Conservation (phyloP, 2,888 invertebrate genomes). For the Mylabris sibirica region DNA sequence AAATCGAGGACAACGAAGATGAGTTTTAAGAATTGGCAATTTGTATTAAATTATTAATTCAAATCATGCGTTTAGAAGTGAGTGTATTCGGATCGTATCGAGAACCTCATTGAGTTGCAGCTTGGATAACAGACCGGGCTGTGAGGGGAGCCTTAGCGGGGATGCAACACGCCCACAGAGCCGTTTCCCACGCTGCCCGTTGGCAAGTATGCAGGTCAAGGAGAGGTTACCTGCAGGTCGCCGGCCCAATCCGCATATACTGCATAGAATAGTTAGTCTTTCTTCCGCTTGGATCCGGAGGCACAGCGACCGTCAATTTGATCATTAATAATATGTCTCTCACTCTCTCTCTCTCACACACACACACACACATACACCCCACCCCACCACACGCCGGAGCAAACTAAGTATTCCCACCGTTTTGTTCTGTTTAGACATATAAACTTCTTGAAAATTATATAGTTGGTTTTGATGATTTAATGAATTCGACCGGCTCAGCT, state of each 20-base stretch:
- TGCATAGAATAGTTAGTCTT: slow-evolving; percentile 42
- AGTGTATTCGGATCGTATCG: slow-evolving; percentile 59
- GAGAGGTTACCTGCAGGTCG: slow-evolving; percentile 67
- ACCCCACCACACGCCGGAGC: slow-evolving; percentile 20
- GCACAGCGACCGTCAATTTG: slow-evolving; percentile 12
- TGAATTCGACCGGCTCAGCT: slow-evolving; percentile 37
- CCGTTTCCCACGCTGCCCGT: slow-evolving; percentile 66
- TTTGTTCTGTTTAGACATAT: slow-evolving; percentile 28
- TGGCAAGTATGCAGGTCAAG: slow-evolving; percentile 72
- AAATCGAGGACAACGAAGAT: slow-evolving; percentile 5
- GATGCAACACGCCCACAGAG: slow-evolving; percentile 63
- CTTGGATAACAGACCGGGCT: slow-evolving; percentile 55
- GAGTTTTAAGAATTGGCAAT: slow-evolving; percentile 14
- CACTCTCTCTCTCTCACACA: slow-evolving; percentile 4
- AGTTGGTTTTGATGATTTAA: slow-evolving; percentile 37
- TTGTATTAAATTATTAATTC: slow-evolving; percentile 55
- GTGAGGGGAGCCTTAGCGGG: slow-evolving; percentile 64
- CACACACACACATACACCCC: slow-evolving; percentile 19
- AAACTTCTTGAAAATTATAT: slow-evolving; percentile 55
- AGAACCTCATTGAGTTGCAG: slow-evolving; percentile 62
- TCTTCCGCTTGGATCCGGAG: slow-evolving; percentile 50
- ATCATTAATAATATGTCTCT: background rate
- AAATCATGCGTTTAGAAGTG: slow-evolving; percentile 60
- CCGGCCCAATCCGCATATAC: slow-evolving; percentile 59
- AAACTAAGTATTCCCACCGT: slow-evolving; percentile 28